Evolutionary conservation across 2,888 invertebrate genomes (phyloP).

Genomic region (Pemphredon lugubris): DNA sequence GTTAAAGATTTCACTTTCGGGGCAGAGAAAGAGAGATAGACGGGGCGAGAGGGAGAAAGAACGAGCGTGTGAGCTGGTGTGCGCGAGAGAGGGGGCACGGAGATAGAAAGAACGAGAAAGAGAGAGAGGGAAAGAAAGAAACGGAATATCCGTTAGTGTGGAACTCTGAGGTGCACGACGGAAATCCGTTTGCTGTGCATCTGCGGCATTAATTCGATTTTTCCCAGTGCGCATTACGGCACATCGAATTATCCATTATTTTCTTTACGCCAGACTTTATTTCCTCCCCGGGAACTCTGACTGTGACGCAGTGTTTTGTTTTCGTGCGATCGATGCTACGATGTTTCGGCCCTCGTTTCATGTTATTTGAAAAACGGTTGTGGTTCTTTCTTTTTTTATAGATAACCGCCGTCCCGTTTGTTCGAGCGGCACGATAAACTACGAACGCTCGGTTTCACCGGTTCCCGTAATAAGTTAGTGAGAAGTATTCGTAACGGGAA

Average conservation of each 20-base stretch:
- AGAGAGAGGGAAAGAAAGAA: background rate
- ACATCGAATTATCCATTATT: slow-evolving; percentile 10
- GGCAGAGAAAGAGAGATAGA: slow-evolving; percentile 1
- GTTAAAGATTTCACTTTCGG: no score
- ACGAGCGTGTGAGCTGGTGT: background rate
- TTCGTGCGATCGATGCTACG: slow-evolving; percentile 46
- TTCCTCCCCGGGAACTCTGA: slow-evolving; percentile 1
- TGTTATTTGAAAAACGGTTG: slow-evolving; percentile 18
- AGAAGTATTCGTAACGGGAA: slow-evolving; percentile 1
- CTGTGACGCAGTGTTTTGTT: slow-evolving; percentile 51
- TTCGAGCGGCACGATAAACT: slow-evolving; percentile 12
- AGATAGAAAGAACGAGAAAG: background rate
- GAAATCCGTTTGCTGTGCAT: slow-evolving; percentile 12
- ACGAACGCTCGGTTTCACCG: slow-evolving; percentile 1
- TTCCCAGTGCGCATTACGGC: slow-evolving; percentile 15
- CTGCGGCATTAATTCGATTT: slow-evolving; percentile 33
- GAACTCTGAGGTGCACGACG: slow-evolving; percentile 7
- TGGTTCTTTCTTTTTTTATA: slow-evolving; percentile 12
- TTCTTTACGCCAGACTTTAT: slow-evolving; percentile 14
- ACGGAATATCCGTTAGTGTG: slow-evolving; percentile 1
- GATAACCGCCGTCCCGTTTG: slow-evolving; percentile 19
- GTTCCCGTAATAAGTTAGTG: background rate
- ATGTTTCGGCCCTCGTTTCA: slow-evolving; percentile 36
- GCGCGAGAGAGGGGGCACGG: background rate
- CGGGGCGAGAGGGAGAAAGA: background rate